Evolutionary conservation across 2,113 vertebrate species (phyloP).

Genomic region (Patagioenas fasciata): DNA sequence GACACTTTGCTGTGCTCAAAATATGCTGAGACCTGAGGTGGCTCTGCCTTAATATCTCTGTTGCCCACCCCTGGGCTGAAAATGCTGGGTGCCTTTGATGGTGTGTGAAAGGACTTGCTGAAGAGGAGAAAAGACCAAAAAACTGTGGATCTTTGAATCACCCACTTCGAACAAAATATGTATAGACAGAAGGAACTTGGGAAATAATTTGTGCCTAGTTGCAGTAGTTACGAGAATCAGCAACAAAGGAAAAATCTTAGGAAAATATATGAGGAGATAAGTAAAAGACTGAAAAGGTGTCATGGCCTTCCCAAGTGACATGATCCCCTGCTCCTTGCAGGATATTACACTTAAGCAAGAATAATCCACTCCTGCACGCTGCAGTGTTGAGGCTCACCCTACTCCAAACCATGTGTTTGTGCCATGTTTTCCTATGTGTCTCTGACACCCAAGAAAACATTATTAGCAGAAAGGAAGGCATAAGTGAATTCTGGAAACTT

Average conservation of each 20-base stretch:
- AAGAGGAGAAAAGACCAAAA: not conserved
- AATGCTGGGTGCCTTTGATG: not conserved
- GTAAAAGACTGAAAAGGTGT: rapidly evolving
- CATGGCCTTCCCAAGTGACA: not conserved
- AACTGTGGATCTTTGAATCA: not conserved
- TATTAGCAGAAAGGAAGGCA: not conserved
- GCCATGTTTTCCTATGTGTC: not conserved
- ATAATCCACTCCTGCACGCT: rapidly evolving
- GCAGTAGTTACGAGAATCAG: not conserved
- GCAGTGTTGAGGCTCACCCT: rapidly evolving
- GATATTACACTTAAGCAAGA: not conserved
- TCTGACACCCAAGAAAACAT: not conserved
- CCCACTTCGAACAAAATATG: not conserved
- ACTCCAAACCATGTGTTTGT: not conserved
- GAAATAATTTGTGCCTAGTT: not conserved
- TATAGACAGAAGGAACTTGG: not conserved
- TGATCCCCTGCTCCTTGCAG: not conserved
- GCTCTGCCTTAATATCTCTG: not conserved
- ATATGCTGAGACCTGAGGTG: not conserved
- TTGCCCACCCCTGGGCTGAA: not conserved
- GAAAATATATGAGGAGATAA: not conserved
- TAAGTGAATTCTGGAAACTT: not conserved
- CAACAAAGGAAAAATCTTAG: not conserved
- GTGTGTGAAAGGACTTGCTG: rapidly evolving
- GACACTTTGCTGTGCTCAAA: not conserved